Evolutionary conservation across 2,888 invertebrate species (phyloP).

Genomic region (Rhamphomyia laevipes): DNA sequence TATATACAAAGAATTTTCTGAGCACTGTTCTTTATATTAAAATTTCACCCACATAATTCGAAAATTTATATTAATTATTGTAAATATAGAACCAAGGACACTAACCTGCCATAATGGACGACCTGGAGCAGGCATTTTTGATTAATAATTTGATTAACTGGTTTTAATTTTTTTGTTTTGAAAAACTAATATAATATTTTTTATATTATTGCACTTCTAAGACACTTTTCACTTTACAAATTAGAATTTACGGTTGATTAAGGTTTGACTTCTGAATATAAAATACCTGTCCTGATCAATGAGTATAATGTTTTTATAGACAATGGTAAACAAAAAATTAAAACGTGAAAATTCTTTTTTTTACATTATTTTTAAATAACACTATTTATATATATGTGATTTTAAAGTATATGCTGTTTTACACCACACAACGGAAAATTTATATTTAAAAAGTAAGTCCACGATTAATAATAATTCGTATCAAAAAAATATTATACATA

Average conservation of each 20-base stretch:
- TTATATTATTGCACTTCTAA: no score
- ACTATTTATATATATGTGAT: not conserved
- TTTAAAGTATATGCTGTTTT: no score
- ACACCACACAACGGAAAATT: no score
- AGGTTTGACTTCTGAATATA: not conserved
- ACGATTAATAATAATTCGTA: no score
- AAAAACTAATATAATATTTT: not conserved
- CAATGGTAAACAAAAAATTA: not conserved
- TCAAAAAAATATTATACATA: no score
- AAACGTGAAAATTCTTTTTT: not conserved
- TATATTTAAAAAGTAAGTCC: no score
- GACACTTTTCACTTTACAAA: no score
- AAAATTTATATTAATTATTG: no score
- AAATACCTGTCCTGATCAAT: constrained; percentile 1
- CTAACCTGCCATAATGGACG: constrained; percentile 1
- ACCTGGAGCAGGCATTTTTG: not conserved
- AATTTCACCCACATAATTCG: no score
- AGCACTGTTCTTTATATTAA: no score
- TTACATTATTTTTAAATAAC: not conserved
- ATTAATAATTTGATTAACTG: not conserved
- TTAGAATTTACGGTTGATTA: not conserved
- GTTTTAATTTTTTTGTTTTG: no score
- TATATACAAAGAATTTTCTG: no score
- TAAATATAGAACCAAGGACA: not conserved
- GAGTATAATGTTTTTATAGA: not conserved